Evolutionary conservation across 2,888 invertebrate genomes (phyloP).

Genomic region (Oscheius sp.): DNA sequence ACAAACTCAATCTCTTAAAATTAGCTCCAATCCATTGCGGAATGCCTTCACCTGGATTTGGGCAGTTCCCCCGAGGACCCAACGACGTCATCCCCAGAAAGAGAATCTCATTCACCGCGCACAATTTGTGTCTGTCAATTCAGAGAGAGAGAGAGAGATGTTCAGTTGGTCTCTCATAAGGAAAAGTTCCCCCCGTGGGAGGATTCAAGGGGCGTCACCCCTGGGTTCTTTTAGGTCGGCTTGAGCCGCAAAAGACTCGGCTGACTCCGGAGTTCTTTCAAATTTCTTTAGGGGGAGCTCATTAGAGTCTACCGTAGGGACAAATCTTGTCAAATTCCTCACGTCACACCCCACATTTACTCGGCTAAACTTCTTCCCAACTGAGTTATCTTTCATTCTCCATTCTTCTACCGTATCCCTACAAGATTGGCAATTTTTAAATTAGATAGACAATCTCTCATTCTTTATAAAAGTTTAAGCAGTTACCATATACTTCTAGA

Average conservation of each 20-base stretch:
- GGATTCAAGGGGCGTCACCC: too few species aligned
- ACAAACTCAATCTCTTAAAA: neutral
- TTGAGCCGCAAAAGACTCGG: too few species aligned
- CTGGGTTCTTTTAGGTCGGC: too few species aligned
- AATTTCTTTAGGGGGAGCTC: neutral
- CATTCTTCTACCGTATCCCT: neutral
- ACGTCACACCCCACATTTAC: too few species aligned
- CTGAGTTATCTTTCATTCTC: neutral
- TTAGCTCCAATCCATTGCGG: neutral
- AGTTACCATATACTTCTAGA: too few species aligned
- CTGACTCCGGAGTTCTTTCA: neutral
- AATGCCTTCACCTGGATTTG: neutral
- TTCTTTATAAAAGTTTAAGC: too few species aligned
- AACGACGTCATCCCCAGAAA: constrained; percentile 1
- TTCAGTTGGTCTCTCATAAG: neutral
- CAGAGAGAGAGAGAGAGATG: neutral
- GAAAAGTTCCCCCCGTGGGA: neutral
- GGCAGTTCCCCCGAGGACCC: neutral
- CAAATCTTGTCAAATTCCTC: neutral
- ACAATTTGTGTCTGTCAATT: constrained; percentile 23
- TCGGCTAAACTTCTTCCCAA: too few species aligned
- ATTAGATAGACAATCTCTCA: too few species aligned
- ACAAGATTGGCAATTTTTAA: too few species aligned
- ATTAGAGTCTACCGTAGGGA: neutral
- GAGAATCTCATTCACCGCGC: constrained; percentile 18